Conservation (phyloP, 2,888 invertebrate genomes). For the Pseudoips prasinana region DNA sequence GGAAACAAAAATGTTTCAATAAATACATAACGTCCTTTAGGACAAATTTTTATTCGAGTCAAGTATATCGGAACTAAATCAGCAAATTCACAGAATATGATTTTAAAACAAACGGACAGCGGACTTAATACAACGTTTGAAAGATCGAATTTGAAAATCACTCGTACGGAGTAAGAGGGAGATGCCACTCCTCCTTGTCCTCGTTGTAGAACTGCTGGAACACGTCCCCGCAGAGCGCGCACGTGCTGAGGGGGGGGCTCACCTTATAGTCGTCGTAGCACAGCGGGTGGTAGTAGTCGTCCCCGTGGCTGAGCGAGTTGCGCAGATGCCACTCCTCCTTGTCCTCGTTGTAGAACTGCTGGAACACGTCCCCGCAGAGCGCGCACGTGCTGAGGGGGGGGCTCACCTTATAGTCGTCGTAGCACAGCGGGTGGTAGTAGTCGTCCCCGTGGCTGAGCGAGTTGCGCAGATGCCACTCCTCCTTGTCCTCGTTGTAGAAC, state of each 20-base stretch:
- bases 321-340: conserved; percentile 34
- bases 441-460: conserved; percentile 89
- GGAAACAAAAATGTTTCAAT: background rate
- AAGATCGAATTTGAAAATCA: too few species aligned
- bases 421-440: conserved; percentile 94
- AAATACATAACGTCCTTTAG: too few species aligned
- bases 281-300: conserved; percentile 91
- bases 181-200: conserved; percentile 98
- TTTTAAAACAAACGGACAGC: too few species aligned
- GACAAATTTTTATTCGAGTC: too few species aligned
- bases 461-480: conserved; percentile 97
- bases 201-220: conserved; percentile 98
- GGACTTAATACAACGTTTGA: too few species aligned
- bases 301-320: conserved; percentile 90
- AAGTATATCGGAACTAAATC: too few species aligned
- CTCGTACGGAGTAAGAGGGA: too few species aligned
- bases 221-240: conserved; percentile 96
- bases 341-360: conserved; percentile 1
- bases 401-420: conserved; percentile 90
- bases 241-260: conserved; percentile 85
- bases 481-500: conserved; percentile 98
- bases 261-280: conserved; percentile 94
- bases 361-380: too few species aligned
- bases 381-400: background rate
- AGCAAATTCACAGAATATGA: too few species aligned